Evolutionary conservation across 2,797 vertebrate genomes (phyloP), one percentile per base, ranked within the genome.

Genomic region (Cirrhinus mrigala): DNA sequence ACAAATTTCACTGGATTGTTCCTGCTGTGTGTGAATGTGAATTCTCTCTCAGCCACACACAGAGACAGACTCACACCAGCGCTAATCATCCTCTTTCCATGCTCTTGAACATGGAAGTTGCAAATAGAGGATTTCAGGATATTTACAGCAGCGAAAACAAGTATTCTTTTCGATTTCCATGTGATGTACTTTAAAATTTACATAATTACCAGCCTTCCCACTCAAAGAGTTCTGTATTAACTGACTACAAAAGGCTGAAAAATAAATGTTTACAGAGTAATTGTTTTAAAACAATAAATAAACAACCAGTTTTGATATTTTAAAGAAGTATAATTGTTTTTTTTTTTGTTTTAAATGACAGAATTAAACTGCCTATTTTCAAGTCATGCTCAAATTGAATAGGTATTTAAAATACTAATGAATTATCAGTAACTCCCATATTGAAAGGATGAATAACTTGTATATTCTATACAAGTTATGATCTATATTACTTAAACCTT

Each of bases 21-120:
- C 83, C 81, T 79, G 87, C 83, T 83, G 78, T 76, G 75, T 85
- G 77, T 83, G 87, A 74, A 80, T 88, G 77, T 83, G 87, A 74
- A 77, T 88, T 46, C 60, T 82, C 81, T 78, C 81, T 76, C 74
- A 86, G 69, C 69, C 85, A 46, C 82, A 82, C 50, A 82, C 52
- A n/a, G 29, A 60, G 79, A 87, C 70, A 87, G 85, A 73, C 81
- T 68, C 82, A 85, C 76, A 64, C 79, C 37, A 54, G 70, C 22
- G 64, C 75, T 89, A 81, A 80, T 83, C 79, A 77, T 70, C 70
- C 52, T 74, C n/a, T 78, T 84, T 78, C 27, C 29, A 46, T 79
- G 40, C 8, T 16, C n/a, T 84, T 84, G 58, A 74, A 58, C 44
- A 27, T 46, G 18, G 44, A 27, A 70, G 44, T 82, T 62, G 33